Evolutionary conservation across 2,797 vertebrate species (phyloP).

Genomic region (Sus cebifrons): DNA sequence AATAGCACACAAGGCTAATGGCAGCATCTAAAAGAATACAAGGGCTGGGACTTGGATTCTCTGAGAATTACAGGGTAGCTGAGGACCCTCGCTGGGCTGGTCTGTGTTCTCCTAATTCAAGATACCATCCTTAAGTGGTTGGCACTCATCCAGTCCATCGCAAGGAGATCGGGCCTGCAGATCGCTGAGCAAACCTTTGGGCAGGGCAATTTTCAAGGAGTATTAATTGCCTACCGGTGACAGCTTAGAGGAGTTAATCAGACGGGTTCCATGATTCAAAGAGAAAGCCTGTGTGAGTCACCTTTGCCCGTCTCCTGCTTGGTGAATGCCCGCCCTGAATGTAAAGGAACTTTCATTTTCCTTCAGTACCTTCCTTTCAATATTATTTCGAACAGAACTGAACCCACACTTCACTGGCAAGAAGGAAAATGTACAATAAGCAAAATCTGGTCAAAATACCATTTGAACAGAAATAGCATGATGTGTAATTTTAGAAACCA

Average conservation of each 20-base stretch:
- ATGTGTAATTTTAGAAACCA: slow-evolving; percentile 65
- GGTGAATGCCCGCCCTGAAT: neutral
- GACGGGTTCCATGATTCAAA: neutral
- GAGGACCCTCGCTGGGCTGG: slow-evolving; percentile 26
- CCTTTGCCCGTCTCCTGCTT: neutral
- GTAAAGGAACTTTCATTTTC: neutral
- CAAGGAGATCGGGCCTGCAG: neutral
- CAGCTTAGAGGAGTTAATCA: neutral
- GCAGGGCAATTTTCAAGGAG: neutral
- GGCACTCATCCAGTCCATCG: neutral
- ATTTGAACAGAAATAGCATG: slow-evolving; percentile 48
- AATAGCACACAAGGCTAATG: slow-evolving; percentile 49
- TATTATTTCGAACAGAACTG: neutral
- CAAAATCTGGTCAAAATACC: slow-evolving; percentile 62
- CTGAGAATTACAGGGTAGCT: slow-evolving; percentile 48
- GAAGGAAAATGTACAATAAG: slow-evolving; percentile 59
- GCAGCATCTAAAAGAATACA: slow-evolving; percentile 19
- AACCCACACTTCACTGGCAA: neutral
- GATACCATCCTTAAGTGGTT: neutral
- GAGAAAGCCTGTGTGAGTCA: neutral
- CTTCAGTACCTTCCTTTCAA: neutral
- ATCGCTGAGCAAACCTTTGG: neutral
- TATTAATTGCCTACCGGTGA: neutral
- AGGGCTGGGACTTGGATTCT: slow-evolving; percentile 63
- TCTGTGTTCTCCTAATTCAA: slow-evolving; percentile 33